A percentile compares a stretch with the other conserved stretches of the same genome.
Evolutionary conservation across 2,888 invertebrate species (phyloP).

Genomic region (Cremastobaeus sp.): DNA sequence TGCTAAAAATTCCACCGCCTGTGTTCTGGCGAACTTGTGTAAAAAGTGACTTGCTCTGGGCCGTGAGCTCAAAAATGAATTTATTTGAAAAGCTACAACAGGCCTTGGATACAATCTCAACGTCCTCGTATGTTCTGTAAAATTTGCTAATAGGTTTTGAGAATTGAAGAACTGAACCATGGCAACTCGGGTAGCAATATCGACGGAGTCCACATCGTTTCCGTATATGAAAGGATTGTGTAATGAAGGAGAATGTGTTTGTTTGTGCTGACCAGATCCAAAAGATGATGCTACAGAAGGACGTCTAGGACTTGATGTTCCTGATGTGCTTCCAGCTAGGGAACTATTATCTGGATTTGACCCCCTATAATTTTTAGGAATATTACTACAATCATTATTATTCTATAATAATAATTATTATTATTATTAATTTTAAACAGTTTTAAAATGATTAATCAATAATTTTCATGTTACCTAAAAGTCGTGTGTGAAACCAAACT

Average conservation of each 20-base stretch:
- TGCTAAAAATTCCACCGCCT: constrained; percentile 99
- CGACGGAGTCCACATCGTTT: constrained; percentile 97
- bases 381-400: constrained; percentile 68
- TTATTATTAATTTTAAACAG: constrained; percentile 3
- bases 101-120: constrained; percentile 97
- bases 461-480: constrained; percentile 66
- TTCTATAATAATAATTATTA: constrained; percentile 68
- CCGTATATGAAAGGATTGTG: constrained; percentile 95
- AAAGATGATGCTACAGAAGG: constrained; percentile 76
- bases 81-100: constrained; percentile 98
- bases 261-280: constrained; percentile 67
- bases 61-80: constrained; percentile 96
- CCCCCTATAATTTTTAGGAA: constrained; percentile 76
- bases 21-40: constrained; percentile 94
- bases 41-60: constrained; percentile 93
- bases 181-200: constrained; percentile 97
- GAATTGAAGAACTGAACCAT: constrained; percentile 99
- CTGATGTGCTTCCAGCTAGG: constrained; percentile 75
- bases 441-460: neutral
- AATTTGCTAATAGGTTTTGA: constrained; percentile 96
- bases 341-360: constrained; percentile 66
- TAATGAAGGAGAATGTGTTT: constrained; percentile 63
- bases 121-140: constrained; percentile 98
- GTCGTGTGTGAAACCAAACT: constrained; percentile 73
- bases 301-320: constrained; percentile 71